Base-by-base conservation (phyloP, 2,113 vertebrate genomes). In the Nicator chloris region DNA sequence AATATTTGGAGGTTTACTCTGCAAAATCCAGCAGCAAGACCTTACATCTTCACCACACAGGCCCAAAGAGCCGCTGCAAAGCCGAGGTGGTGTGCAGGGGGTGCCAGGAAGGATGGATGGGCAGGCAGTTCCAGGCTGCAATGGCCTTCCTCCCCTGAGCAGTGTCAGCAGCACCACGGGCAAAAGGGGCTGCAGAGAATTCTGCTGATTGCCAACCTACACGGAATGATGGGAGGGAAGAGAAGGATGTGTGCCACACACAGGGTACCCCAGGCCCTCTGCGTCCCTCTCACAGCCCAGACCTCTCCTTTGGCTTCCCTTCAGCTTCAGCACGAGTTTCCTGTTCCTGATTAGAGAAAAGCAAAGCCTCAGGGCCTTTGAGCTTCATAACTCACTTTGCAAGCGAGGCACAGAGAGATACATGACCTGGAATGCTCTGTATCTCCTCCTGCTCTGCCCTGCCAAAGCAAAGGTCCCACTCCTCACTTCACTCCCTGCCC, bases 151-250 rank as follows among this genome's bases (percentile, higher is more conserved):
- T 42, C 8, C 42, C 30, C 23, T 28, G 22, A 26, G 37, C 40
- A 35, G 49, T 2, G 24, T 4, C 45, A 31, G 27, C 45, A 27
- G 63, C 70, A 65, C 15, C 7, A 6, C 0, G 1, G 39, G 35
- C 27, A 66, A 26, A 35, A 35, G 20, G 30, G n/a, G n/a, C n/a
- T 80, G 18, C 56, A 13, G n/a, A 31, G 65, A 33, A 28, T 21
- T 14, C 35, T 45, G 27, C 39, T 4, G 37, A 9, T 8, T 75
- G 24, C 23, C 7, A 10, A 1, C 28, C 6, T 19, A 5, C 50
- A 20, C 0, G 0, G 45, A 5, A 1, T 5, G 23, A 15, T 14
- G 30, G 13, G 1, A 61, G 27, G 28, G 18, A 13, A 30, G 37
- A 47, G 78, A 63, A 86, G 50, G 64, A 72, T 22, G 15, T 3